phyloP scores from a whole-genome alignment of 2,797 vertebrate genomes.

The Eptatretus atami region DNA sequence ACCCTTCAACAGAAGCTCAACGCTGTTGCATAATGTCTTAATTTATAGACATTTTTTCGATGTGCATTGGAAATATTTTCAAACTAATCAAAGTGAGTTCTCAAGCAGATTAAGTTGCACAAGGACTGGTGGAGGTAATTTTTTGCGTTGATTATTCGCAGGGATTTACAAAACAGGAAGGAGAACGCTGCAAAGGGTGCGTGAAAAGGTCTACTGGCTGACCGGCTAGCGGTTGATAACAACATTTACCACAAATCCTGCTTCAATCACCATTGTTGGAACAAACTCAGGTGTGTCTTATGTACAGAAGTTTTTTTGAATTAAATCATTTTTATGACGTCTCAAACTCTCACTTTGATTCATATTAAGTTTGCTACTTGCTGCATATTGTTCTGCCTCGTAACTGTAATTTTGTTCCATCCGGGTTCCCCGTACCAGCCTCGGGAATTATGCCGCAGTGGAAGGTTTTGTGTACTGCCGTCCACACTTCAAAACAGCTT shows the following conservation, averaged over 20 bases:
- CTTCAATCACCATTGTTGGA: slow-evolving; percentile 88
- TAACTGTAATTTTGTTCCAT: not conserved
- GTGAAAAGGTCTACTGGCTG: slow-evolving; percentile 83
- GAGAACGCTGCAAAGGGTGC: slow-evolving; percentile 53
- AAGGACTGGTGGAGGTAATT: no score
- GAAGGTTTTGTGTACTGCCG: slow-evolving; percentile 92
- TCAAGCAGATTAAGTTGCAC: no score
- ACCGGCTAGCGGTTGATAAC: slow-evolving; percentile 63
- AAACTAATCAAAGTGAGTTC: no score
- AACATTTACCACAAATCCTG: slow-evolving; percentile 54
- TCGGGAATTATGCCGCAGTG: slow-evolving; percentile 57
- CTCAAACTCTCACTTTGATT: not conserved
- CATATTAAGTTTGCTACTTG: not conserved
- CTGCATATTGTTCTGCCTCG: not conserved
- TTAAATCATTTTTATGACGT: not conserved
- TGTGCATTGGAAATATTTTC: no score
- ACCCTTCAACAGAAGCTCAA: no score
- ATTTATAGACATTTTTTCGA: no score
- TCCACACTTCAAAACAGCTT: slow-evolving; percentile 86
- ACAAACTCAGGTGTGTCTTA: slow-evolving; percentile 53
- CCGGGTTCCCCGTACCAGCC: slow-evolving; percentile 18
- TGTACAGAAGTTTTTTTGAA: not conserved
- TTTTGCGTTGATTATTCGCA: no score
- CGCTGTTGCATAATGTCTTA: no score
- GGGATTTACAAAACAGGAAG: slow-evolving; percentile 12